Conservation (phyloP, 2,888 invertebrate species). For the Tolmerus cingulatus region DNA sequence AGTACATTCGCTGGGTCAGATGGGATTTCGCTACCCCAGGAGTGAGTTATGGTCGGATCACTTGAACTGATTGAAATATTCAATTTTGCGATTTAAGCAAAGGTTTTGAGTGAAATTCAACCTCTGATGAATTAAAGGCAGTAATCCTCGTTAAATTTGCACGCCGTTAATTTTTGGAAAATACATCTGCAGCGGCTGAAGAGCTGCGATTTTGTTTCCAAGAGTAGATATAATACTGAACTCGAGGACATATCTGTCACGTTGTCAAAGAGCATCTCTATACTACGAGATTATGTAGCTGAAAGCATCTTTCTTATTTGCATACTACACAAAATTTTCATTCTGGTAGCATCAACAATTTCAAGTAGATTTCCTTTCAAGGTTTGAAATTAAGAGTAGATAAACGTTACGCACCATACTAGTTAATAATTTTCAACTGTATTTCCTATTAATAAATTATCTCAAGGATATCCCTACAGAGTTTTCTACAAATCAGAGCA, state of each 20-base stretch:
- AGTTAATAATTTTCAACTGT: too few relatives aligned
- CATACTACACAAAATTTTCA: too few relatives aligned
- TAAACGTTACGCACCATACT: too few relatives aligned
- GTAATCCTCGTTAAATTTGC: background rate
- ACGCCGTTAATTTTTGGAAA: background rate
- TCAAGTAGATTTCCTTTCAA: too few relatives aligned
- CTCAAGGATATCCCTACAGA: too few relatives aligned
- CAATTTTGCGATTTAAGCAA: conserved; percentile 32
- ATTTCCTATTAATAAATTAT: too few relatives aligned
- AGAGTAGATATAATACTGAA: background rate
- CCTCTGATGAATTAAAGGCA: background rate
- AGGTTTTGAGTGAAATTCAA: background rate
- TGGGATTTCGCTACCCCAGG: conserved; percentile 27
- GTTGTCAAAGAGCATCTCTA: too few relatives aligned
- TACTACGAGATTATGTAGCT: background rate
- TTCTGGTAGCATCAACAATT: too few relatives aligned
- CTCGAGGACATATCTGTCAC: background rate
- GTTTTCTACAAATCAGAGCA: too few relatives aligned
- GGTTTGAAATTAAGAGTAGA: too few relatives aligned
- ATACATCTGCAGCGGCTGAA: background rate
- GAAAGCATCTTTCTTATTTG: background rate
- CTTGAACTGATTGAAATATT: conserved; percentile 42
- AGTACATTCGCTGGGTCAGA: conserved; percentile 29
- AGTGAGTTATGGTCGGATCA: conserved; percentile 42
- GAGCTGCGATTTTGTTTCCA: background rate